These are phyloP conservation scores for Anorthoa munda DNA, from an alignment of 2,888 invertebrate genomes.

Conservation along the genomic window DNA sequence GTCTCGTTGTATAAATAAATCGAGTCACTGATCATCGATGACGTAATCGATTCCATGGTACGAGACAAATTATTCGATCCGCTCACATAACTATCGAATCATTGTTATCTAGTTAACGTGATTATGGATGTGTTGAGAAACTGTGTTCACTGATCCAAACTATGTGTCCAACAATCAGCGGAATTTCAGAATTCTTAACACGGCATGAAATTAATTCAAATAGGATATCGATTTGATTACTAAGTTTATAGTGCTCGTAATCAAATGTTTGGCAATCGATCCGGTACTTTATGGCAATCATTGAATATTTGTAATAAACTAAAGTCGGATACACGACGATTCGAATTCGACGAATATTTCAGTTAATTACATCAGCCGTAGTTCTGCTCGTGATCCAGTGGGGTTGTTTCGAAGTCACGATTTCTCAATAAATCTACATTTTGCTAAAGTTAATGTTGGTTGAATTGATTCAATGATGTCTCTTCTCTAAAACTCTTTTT, in stretches of 20 bases:
- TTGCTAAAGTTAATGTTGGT: neutral
- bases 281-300: conserved; percentile 35
- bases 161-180: conserved; percentile 32
- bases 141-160: conserved; percentile 54
- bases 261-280: conserved; percentile 45
- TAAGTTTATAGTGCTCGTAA: conserved; percentile 50
- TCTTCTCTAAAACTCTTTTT: neutral
- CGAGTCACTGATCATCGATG: conserved; percentile 63
- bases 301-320: conserved; percentile 17
- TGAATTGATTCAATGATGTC: conserved; percentile 1
- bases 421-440: conserved; percentile 30
- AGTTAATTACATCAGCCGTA: conserved; percentile 28
- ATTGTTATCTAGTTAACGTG: conserved; percentile 66
- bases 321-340: conserved; percentile 11
- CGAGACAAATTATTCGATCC: conserved; percentile 72
- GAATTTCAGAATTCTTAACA: conserved; percentile 54
- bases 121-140: conserved; percentile 70
- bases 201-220: conserved; percentile 62
- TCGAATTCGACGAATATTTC: conserved; percentile 33
- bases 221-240: conserved; percentile 52
- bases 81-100: conserved; percentile 73
- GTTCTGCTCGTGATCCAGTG: conserved; percentile 41
- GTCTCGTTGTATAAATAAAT: conserved; percentile 74
- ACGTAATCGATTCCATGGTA: conserved; percentile 67
- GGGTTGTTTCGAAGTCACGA: conserved; percentile 39